These are phyloP conservation scores for Nasonia giraulti DNA, from an alignment of 1,140 invertebrate genomes.

Conservation along the genomic window DNA sequence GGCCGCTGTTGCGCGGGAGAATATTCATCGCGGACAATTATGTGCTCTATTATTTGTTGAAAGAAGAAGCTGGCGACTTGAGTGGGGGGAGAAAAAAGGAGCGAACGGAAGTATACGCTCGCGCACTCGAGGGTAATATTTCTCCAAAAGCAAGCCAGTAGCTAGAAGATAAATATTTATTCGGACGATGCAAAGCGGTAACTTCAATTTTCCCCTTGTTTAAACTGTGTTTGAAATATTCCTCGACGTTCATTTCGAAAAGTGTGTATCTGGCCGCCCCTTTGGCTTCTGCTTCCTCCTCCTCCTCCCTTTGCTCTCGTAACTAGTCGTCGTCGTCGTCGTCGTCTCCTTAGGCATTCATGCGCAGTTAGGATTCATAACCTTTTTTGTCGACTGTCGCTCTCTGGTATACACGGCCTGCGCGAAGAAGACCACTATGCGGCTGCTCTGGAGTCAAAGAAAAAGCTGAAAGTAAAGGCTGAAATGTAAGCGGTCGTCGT, in stretches of 20 bases:
- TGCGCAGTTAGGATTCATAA: conserved; percentile 64
- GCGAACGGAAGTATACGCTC: not conserved
- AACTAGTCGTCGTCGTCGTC: conserved; percentile 50
- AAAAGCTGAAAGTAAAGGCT: conserved; percentile 30
- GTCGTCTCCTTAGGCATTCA: conserved; percentile 59
- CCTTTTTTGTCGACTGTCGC: conserved; percentile 51
- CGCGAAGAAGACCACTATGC: not conserved
- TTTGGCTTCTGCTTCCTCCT: not conserved
- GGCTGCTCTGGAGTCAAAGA: conserved; percentile 24
- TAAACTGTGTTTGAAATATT: conserved; percentile 49
- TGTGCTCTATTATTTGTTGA: conserved; percentile 5
- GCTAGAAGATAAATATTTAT: conserved; percentile 45
- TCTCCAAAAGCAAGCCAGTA: not conserved
- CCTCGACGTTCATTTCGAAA: conserved; percentile 41
- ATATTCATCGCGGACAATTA: conserved; percentile 35
- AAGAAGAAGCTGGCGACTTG: not conserved
- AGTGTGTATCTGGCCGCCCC: conserved; percentile 18
- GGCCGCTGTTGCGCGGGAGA: not conserved
- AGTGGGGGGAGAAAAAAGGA: not conserved
- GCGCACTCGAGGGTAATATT: conserved; percentile 8
- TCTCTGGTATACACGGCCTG: conserved; percentile 25
- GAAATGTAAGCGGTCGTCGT: conserved; percentile 20
- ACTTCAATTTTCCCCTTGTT: conserved; percentile 49
- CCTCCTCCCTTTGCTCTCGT: too few species aligned
- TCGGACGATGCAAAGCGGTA: conserved; percentile 38